A percentile compares a stretch with the other conserved stretches of the same genome.
These are phyloP conservation scores for Gymnocypris eckloni DNA, from an alignment of 2,797 vertebrate species.

Conservation along the genomic window DNA sequence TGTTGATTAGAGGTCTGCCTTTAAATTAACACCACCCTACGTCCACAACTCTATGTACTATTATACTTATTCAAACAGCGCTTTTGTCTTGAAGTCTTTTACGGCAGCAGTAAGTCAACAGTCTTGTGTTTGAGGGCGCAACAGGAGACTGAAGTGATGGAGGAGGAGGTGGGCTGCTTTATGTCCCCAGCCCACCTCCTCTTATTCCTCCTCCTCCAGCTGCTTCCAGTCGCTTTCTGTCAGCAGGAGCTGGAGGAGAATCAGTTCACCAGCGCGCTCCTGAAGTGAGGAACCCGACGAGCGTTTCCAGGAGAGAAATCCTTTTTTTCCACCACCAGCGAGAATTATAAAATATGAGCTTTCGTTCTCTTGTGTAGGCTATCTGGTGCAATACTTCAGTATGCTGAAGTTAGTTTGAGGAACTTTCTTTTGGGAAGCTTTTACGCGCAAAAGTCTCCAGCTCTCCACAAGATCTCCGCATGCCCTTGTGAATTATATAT, in stretches of 20 bases:
- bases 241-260: slow-evolving; percentile 34
- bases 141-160: slow-evolving; percentile 37
- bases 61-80: slow-evolving; percentile 4
- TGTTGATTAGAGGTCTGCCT: slow-evolving; percentile 26
- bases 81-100: slow-evolving; percentile 20
- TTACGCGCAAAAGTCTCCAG: slow-evolving; percentile 34
- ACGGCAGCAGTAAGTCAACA: slow-evolving; percentile 31
- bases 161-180: slow-evolving; percentile 38
- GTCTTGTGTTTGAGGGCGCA: slow-evolving; percentile 32
- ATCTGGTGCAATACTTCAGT: slow-evolving; percentile 43
- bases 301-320: slow-evolving; percentile 24
- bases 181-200: slow-evolving; percentile 43
- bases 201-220: slow-evolving; percentile 35
- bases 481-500: slow-evolving; percentile 22
- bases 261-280: slow-evolving; percentile 43
- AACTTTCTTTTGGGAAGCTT: slow-evolving; percentile 32
- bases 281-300: slow-evolving; percentile 27
- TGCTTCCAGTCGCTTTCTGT: slow-evolving; percentile 24
- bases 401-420: slow-evolving; percentile 49
- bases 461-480: slow-evolving; percentile 32
- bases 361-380: background rate
- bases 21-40: slow-evolving; percentile 24
- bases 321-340: background rate
- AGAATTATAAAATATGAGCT: slow-evolving; percentile 29
- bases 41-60: slow-evolving; percentile 30